Evolutionary conservation across 2,888 invertebrate genomes (phyloP).

Genomic region (Morinoia aosen): DNA sequence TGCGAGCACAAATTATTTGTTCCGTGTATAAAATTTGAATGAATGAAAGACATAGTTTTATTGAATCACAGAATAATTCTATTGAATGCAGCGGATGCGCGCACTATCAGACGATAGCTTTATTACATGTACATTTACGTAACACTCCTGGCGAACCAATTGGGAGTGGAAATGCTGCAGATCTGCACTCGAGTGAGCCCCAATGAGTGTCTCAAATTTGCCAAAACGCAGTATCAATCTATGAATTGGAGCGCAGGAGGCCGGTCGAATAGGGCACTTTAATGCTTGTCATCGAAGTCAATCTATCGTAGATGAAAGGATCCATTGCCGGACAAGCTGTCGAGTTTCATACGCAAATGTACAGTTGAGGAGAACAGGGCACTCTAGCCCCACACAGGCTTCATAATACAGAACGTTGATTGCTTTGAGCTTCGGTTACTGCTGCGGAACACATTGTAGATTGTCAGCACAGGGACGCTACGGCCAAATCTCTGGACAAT

Average conservation of each 20-base stretch:
- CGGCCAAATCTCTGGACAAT: constrained; percentile 36
- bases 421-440: constrained; percentile 44
- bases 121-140: background rate
- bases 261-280: background rate
- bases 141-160: background rate
- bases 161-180: background rate
- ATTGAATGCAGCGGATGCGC: background rate
- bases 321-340: constrained; percentile 16
- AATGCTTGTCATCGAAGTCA: constrained; percentile 42
- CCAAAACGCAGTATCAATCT: background rate
- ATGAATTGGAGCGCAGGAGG: background rate
- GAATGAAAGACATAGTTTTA: background rate
- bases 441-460: background rate
- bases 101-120: background rate
- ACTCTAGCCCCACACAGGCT: background rate
- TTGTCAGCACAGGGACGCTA: constrained; percentile 23
- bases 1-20: no score
- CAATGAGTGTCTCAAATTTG: background rate
- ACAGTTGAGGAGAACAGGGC: background rate
- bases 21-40: background rate
- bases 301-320: constrained; percentile 37
- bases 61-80: background rate
- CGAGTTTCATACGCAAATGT: background rate
- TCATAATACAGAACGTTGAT: constrained; percentile 30
- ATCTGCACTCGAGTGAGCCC: background rate